Evolutionary conservation across 2,888 invertebrate genomes (phyloP), one percentile per base, ranked within the genome.

Genomic region (Cosmia trapezina): DNA sequence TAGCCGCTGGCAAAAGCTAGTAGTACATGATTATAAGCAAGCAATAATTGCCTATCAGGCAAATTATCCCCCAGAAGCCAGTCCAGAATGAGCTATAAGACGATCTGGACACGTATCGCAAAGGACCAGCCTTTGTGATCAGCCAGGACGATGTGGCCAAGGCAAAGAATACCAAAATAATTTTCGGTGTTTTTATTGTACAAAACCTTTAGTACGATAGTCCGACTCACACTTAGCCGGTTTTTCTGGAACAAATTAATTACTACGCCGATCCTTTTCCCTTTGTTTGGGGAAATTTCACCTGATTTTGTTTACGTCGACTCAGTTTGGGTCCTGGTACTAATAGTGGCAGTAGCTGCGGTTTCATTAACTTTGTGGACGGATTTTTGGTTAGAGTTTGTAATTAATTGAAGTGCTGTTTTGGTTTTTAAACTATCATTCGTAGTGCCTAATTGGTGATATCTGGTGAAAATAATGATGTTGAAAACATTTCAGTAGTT

Each of bases 171-270:
- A 37, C 37, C 37, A 37, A 37, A 37, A 37, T 37, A 4, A 37
- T 37, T 5, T 37, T 37, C 37, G 37, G 37, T 4, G 37, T 37
- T 5, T 33, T 37, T 37, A 6, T 4, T 37, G 11, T 60, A 56
- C 43, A 1, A 69, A 70, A 47, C 45, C 28, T 4, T 41, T 11
- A 11, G 14, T 41, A 37, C 37, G n/a, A 17, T 0, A 12, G 0
- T 33, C 1, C 2, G 4, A 11, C 7, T 78, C 28, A 0, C 14
- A 6, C 47, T 17, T 71, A 12, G 6, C 47, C 9, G 53, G 73
- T 86, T 83, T 87, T 87, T 86, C 75, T 74, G 73, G 80, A 70
- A 70, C 76, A 83, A 85, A 87, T 86, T 87, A 86, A 85, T 85
- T 87, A 86, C 73, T 73, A 54, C 63, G 80, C 71, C 70, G 70